A percentile compares a stretch with the other conserved stretches of the same genome.
Evolutionary conservation across 2,888 invertebrate species (phyloP).

Genomic region (Dendrolimus houi): DNA sequence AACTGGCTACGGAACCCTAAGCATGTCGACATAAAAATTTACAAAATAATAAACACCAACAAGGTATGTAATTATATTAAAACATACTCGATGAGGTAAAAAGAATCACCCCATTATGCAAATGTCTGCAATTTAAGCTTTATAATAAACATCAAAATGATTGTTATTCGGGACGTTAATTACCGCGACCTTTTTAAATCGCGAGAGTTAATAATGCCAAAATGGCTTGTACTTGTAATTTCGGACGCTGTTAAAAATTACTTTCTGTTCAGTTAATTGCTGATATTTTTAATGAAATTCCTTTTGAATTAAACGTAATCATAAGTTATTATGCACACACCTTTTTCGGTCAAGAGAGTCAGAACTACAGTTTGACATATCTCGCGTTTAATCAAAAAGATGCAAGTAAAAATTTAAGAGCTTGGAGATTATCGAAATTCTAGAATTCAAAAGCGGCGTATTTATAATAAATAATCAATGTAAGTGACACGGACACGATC

Average conservation of each 20-base stretch:
- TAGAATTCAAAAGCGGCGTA: too few relatives aligned
- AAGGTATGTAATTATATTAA: constrained; percentile 24
- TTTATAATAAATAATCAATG: too few relatives aligned
- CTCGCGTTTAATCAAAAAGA: too few relatives aligned
- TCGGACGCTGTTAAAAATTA: constrained; percentile 39
- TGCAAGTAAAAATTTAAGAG: too few relatives aligned
- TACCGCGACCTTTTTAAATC: constrained; percentile 58
- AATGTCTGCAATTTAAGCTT: constrained; percentile 42
- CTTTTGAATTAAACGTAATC: constrained; percentile 32
- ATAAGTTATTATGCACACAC: not conserved
- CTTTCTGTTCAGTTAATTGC: constrained; percentile 19
- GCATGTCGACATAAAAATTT: too few relatives aligned
- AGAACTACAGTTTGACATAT: constrained; percentile 4
- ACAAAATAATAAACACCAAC: too few relatives aligned
- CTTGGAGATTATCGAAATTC: too few relatives aligned
- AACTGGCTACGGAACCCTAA: too few relatives aligned
- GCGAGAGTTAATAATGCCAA: constrained; percentile 45
- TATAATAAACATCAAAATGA: constrained; percentile 43
- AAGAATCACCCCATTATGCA: constrained; percentile 40
- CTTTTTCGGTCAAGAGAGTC: too few relatives aligned
- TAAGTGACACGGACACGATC: too few relatives aligned
- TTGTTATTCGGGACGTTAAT: constrained; percentile 61
- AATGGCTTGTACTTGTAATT: constrained; percentile 51
- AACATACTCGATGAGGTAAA: constrained; percentile 36
- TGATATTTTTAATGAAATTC: constrained; percentile 29